phyloP scores from a whole-genome alignment of 2,797 vertebrate genomes.

The Poeciliopsis paucimaculata region DNA sequence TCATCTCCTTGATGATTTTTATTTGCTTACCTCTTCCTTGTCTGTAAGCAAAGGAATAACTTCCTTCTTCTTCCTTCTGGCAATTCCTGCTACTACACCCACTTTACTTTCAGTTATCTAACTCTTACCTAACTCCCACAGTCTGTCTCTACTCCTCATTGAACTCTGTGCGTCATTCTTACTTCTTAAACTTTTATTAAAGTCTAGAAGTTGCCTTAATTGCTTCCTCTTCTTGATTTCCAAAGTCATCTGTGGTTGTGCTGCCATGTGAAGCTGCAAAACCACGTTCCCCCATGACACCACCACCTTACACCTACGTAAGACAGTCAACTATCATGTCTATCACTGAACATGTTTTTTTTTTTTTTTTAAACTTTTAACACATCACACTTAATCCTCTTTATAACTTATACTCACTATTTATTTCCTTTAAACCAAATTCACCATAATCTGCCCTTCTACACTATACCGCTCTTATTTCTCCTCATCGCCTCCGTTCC shows the following conservation, averaged over 20 bases:
- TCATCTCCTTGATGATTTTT: not conserved
- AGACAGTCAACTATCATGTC: not conserved
- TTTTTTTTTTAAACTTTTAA: not conserved
- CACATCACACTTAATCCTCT: not conserved
- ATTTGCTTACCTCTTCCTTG: not conserved
- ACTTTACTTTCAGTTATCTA: not conserved
- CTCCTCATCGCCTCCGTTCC: not conserved
- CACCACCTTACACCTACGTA: not conserved
- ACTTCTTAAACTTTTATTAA: not conserved
- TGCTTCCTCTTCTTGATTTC: not conserved
- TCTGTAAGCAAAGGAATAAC: no score
- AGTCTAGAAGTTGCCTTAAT: not conserved
- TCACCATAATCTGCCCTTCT: not conserved
- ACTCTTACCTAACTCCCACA: not conserved
- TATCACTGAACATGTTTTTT: not conserved
- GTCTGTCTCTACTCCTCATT: not conserved
- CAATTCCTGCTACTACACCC: not conserved
- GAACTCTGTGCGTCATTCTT: not conserved
- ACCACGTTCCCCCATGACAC: not conserved
- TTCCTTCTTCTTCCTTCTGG: not conserved
- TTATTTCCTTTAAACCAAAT: not conserved
- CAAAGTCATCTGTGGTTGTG: not conserved
- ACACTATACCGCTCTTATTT: not conserved
- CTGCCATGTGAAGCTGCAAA: not conserved
- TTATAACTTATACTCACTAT: not conserved